A percentile compares a stretch with the other conserved stretches of the same genome.
Conservation (phyloP, 1,140 invertebrate species). For the Drosophila erecta region DNA sequence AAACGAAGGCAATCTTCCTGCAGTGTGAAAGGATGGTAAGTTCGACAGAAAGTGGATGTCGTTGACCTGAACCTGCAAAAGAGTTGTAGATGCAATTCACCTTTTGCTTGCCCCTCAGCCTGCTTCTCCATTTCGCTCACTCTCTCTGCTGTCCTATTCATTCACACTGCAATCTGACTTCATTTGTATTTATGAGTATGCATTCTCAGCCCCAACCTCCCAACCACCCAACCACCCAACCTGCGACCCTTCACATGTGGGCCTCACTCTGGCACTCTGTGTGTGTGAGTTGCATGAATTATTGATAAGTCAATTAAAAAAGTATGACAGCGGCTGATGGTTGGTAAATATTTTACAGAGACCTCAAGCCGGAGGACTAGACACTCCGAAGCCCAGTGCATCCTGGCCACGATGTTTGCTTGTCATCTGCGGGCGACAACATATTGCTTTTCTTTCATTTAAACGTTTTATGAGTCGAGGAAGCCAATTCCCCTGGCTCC, state of each 20-base stretch:
- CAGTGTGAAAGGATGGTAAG: conserved; percentile 1
- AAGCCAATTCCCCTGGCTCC: conserved; percentile 22
- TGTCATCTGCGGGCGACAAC: conserved; percentile 49
- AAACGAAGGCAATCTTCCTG: conserved; percentile 25
- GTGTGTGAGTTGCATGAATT: conserved; percentile 65
- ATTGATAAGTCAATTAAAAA: conserved; percentile 84
- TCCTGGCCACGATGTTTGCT: conserved; percentile 29
- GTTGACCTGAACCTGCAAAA: conserved; percentile 47
- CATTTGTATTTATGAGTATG: conserved; percentile 76
- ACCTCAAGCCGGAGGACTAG: conserved; percentile 28
- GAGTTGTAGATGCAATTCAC: conserved; percentile 34
- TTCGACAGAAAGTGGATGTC: conserved; percentile 10
- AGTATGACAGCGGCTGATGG: conserved; percentile 79
- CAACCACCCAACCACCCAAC: not conserved
- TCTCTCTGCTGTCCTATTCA: conserved; percentile 29
- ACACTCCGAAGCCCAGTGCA: conserved; percentile 5
- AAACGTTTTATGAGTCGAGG: conserved; percentile 49
- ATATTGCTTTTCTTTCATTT: conserved; percentile 58
- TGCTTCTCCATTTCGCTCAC: not conserved
- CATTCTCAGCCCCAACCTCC: conserved; percentile 9
- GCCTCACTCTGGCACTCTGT: not conserved
- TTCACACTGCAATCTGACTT: conserved; percentile 47
- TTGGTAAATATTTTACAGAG: conserved; percentile 69
- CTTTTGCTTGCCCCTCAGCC: not conserved
- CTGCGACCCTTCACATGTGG: not conserved